Evolutionary conservation across 2,113 vertebrate genomes (phyloP).

Genomic region (Dasypus novemcinctus): DNA sequence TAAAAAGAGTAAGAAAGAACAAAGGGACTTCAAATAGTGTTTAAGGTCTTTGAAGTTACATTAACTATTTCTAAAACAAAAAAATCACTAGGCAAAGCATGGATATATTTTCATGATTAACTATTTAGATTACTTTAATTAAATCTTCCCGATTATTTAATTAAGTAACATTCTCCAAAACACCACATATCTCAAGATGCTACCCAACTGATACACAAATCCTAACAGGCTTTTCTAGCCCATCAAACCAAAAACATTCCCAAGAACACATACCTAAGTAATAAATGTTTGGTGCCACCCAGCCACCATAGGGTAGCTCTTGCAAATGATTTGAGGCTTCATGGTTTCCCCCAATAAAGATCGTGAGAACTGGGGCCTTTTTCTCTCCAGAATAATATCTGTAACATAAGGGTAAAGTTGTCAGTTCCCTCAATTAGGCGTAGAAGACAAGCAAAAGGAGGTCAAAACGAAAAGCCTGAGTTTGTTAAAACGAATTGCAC

Average conservation of each 20-base stretch:
- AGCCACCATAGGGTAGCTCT: slow-evolving; percentile 96
- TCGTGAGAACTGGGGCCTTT: slow-evolving; percentile 93
- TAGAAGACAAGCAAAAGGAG: neutral
- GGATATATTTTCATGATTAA: neutral
- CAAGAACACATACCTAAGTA: slow-evolving; percentile 89
- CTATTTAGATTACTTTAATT: slow-evolving; percentile 22
- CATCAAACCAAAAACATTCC: neutral
- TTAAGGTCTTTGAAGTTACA: neutral
- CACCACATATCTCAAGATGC: neutral
- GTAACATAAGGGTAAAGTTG: slow-evolving; percentile 42
- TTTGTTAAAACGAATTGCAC: neutral
- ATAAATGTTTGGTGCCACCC: slow-evolving; percentile 99
- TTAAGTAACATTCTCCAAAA: slow-evolving; percentile 21
- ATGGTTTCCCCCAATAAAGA: slow-evolving; percentile 98
- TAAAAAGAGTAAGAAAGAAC: neutral
- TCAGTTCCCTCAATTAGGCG: neutral
- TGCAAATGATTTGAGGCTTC: slow-evolving; percentile 97
- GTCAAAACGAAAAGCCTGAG: neutral
- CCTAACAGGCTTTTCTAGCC: neutral
- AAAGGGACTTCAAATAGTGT: neutral
- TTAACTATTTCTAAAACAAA: slow-evolving; percentile 17
- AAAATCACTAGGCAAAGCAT: neutral
- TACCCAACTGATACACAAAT: neutral
- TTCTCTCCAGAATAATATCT: slow-evolving; percentile 99
- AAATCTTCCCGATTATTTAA: slow-evolving; percentile 21